Conservation (phyloP, 2,113 vertebrate species). For the Plectropomus leopardus region DNA sequence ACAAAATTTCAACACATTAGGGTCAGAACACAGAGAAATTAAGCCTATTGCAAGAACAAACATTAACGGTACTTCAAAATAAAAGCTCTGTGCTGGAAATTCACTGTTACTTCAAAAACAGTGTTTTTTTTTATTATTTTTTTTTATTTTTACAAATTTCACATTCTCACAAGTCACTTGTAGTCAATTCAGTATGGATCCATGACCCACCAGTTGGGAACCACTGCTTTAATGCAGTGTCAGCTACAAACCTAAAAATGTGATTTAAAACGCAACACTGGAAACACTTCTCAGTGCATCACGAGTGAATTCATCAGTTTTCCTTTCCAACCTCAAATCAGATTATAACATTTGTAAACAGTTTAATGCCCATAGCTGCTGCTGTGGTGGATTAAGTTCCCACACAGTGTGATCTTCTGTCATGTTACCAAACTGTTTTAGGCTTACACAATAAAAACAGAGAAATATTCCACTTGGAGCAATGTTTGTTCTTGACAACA, state of each 20-base stretch:
- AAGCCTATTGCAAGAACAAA: too few relatives aligned
- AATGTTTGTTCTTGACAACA: background rate
- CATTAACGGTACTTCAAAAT: too few relatives aligned
- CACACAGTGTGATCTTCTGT: conserved; percentile 12
- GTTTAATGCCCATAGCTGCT: background rate
- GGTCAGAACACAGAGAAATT: too few relatives aligned
- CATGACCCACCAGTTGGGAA: too few relatives aligned
- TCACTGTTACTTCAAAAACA: too few relatives aligned
- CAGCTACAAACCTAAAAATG: background rate
- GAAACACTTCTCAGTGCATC: background rate
- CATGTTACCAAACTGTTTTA: background rate
- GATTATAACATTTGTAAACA: conserved; percentile 36
- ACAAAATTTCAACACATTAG: too few relatives aligned
- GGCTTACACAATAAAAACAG: background rate
- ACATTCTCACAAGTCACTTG: too few relatives aligned
- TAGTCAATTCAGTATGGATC: too few relatives aligned
- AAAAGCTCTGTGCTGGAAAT: too few relatives aligned
- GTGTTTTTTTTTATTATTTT: too few relatives aligned
- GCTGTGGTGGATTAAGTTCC: conserved; percentile 16
- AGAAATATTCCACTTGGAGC: background rate
- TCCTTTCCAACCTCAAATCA: conserved; percentile 21
- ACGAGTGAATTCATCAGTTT: conserved; percentile 6
- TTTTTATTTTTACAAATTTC: too few relatives aligned
- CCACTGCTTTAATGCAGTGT: background rate
- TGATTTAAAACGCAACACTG: background rate